These are phyloP conservation scores for Ceratina calcarata DNA, from an alignment of 1,140 invertebrate genomes.

Conservation along the genomic window DNA sequence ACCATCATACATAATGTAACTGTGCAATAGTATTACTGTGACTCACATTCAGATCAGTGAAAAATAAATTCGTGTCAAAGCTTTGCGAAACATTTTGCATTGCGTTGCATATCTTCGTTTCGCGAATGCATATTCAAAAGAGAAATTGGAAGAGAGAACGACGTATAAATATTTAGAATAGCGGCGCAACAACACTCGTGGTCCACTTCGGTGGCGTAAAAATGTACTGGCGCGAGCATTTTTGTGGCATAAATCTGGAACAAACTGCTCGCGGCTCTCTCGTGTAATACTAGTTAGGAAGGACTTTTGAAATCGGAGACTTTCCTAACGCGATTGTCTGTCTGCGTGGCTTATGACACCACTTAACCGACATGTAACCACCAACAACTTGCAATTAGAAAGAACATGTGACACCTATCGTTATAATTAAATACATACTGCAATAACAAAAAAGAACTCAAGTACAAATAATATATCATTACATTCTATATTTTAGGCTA, in stretches of 20 bases:
- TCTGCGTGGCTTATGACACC: conserved; percentile 44
- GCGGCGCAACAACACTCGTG: neutral
- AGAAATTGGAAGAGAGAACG: conserved; percentile 12
- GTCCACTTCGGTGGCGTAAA: conserved; percentile 29
- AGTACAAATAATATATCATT: no score
- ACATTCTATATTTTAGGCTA: no score
- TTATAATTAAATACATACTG: no score
- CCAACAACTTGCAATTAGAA: neutral
- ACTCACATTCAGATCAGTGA: no score
- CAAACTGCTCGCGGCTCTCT: conserved; percentile 51
- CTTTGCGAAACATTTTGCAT: neutral
- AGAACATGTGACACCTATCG: no score
- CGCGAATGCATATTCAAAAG: neutral
- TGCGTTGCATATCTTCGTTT: neutral
- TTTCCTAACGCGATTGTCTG: conserved; percentile 62
- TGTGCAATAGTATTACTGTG: neutral
- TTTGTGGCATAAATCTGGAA: conserved; percentile 39
- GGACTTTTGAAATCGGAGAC: conserved; percentile 73
- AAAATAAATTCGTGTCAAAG: neutral
- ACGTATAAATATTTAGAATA: conserved; percentile 20
- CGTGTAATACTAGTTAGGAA: conserved; percentile 73
- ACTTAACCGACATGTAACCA: conserved; percentile 14
- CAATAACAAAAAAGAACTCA: no score
- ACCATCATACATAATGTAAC: neutral
- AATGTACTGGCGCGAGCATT: conserved; percentile 18